These are phyloP conservation scores for Amphiprion ocellaris DNA, from an alignment of 2,113 vertebrate species.

Conservation along the genomic window DNA sequence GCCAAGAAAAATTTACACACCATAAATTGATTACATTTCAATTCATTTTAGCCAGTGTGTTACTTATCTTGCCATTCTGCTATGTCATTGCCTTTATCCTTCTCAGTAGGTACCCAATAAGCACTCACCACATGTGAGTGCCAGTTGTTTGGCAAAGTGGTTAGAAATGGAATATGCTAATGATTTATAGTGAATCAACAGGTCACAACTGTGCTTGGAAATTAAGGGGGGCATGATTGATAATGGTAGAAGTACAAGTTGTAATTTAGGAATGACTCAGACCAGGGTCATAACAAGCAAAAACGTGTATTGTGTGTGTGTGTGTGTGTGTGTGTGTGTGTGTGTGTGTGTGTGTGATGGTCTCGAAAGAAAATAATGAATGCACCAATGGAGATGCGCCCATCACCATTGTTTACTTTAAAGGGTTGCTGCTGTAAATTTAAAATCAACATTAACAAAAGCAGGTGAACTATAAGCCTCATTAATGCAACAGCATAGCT, in stretches of 20 bases:
- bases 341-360: neutral
- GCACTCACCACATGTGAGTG: neutral
- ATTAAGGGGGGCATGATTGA: conserved; percentile 6
- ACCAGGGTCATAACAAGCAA: neutral
- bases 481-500: conserved; percentile 62
- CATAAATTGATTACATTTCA: conserved; percentile 16
- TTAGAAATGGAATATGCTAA: conserved; percentile 26
- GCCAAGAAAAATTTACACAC: conserved; percentile 15
- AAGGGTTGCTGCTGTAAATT: conserved; percentile 29
- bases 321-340: neutral
- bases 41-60: conserved; percentile 6
- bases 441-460: conserved; percentile 56
- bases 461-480: conserved; percentile 55
- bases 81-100: neutral
- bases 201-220: conserved; percentile 15
- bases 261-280: conserved; percentile 50
- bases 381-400: conserved; percentile 17
- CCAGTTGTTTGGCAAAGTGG: conserved; percentile 1
- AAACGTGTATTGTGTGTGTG: neutral
- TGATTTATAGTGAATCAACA: conserved; percentile 24
- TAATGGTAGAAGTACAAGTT: conserved; percentile 11
- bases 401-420: conserved; percentile 26
- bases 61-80: conserved; percentile 20
- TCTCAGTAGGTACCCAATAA: neutral
- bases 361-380: conserved; percentile 12